Conservation (phyloP, 2,888 invertebrate species). For the Sminthurides aquaticus region DNA sequence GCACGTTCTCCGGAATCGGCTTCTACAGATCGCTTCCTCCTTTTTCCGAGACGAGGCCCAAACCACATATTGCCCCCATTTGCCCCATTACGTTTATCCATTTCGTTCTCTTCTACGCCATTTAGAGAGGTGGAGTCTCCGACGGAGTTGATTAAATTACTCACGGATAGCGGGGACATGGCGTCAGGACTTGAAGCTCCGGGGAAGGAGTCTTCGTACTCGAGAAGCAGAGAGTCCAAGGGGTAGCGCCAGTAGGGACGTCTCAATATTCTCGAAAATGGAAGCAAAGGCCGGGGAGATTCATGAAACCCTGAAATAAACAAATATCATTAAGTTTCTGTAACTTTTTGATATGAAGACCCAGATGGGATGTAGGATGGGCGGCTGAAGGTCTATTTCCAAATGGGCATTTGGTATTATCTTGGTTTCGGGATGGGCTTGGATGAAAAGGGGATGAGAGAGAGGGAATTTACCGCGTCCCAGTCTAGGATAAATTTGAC, state of each 20-base stretch:
- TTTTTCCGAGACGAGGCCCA: background rate
- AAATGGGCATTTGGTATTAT: background rate
- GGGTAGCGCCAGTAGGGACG: background rate
- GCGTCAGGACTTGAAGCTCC: background rate
- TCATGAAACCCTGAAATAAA: constrained; percentile 2
- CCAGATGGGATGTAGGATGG: no score
- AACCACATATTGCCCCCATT: background rate
- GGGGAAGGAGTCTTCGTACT: background rate
- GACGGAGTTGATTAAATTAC: background rate
- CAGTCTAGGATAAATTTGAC: background rate
- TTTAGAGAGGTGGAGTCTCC: background rate
- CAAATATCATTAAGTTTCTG: background rate
- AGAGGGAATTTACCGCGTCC: background rate
- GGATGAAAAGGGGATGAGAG: background rate
- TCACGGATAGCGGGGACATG: background rate
- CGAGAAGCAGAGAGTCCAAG: background rate
- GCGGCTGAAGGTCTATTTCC: no score
- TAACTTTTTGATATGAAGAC: no score
- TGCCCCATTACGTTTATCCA: background rate
- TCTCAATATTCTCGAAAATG: background rate
- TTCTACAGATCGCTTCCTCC: background rate
- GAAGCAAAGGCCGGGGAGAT: background rate
- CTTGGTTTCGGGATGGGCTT: background rate
- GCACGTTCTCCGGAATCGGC: background rate
- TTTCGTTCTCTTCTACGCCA: background rate